Base-by-base conservation (phyloP, 2,113 vertebrate genomes). In the Gasterosteus nipponicus region DNA sequence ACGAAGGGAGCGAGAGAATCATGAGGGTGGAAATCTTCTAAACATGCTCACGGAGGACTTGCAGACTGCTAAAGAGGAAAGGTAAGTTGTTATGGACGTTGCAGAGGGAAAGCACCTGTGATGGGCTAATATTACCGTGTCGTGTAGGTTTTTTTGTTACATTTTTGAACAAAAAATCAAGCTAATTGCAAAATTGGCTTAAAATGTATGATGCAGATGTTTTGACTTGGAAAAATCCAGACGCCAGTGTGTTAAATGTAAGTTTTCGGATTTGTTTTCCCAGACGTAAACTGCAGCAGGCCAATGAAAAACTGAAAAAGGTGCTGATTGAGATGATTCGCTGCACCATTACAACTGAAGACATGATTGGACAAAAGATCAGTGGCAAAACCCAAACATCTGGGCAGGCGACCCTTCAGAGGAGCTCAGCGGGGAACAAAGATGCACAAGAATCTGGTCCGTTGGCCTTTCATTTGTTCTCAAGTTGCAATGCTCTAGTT, bases 11-110 rank as follows among this genome's bases (percentile, higher is more conserved):
- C 86, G 96, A 61, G 97, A 98, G 78, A 95, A 94, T 82, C 94
- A 96, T 66, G 97, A 96, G 84, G 95, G 92, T 47, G 90, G 92
- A 0, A 95, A 95, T 87, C 94, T 96, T 31, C 83, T 98, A 7
- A 87, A 93, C 26, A 93, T 98, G 95, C 93, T 99, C 74, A 94
- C 92, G 58, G 92, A 95, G 3, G 98, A 99, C 53, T 66, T 94
- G 3, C 93, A 93, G n/a, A 77, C 65, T 0, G 93, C 93, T 46
- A 94, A 93, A 59, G 86, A 89, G 3, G 96, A 98, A 81, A 93
- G 93, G 98, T 98, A 49, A 60, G 63, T 10, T 57, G n/a, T 38
- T 41, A 0, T 46, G 19, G 49, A 0, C 1, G 3, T 18, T 42
- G 15, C n/a, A 31, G 54, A 14, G 16, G 51, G 26, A 60, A 19